Percentiles rank a stretch among this genome's conserved stretches.
phyloP scores from a whole-genome alignment of 2,888 invertebrate species.

The Parascotia fuliginaria region DNA sequence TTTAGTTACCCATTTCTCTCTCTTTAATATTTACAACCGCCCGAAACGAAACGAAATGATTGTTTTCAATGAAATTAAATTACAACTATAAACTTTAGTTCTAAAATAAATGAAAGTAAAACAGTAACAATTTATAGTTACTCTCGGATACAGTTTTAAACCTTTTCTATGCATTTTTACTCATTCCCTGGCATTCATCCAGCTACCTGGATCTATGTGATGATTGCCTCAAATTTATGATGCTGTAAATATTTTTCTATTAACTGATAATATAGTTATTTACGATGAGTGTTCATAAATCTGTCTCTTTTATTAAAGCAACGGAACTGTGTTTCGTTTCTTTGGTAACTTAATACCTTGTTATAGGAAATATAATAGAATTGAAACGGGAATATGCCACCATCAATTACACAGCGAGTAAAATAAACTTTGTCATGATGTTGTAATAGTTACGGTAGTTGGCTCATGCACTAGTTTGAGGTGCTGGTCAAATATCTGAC shows the following conservation, averaged over 20 bases:
- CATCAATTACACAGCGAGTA: conserved; percentile 9
- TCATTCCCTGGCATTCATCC: conserved; percentile 24
- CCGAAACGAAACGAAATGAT: too few relatives aligned
- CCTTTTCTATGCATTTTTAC: conserved; percentile 19
- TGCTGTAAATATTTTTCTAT: conserved; percentile 31
- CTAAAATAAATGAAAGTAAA: conserved; percentile 36
- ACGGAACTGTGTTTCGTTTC: conserved; percentile 5
- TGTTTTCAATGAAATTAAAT: too few relatives aligned
- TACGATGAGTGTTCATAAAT: conserved; percentile 19
- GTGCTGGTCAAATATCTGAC: too few relatives aligned
- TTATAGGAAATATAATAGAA: conserved; percentile 1
- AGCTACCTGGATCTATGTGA: conserved; percentile 30
- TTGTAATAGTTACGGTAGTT: too few relatives aligned
- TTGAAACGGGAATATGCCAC: neutral
- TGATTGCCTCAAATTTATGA: conserved; percentile 38
- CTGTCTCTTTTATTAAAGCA: conserved; percentile 24
- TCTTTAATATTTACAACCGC: too few relatives aligned
- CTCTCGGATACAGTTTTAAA: conserved; percentile 18
- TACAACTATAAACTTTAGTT: too few relatives aligned
- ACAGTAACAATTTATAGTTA: conserved; percentile 26
- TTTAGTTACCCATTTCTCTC: too few relatives aligned
- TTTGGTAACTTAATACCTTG: neutral
- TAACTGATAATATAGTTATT: conserved; percentile 24
- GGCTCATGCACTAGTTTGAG: too few relatives aligned
- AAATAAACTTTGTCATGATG: too few relatives aligned